Evolutionary conservation across 2,113 vertebrate species (phyloP).

Genomic region (Platanista minor): DNA sequence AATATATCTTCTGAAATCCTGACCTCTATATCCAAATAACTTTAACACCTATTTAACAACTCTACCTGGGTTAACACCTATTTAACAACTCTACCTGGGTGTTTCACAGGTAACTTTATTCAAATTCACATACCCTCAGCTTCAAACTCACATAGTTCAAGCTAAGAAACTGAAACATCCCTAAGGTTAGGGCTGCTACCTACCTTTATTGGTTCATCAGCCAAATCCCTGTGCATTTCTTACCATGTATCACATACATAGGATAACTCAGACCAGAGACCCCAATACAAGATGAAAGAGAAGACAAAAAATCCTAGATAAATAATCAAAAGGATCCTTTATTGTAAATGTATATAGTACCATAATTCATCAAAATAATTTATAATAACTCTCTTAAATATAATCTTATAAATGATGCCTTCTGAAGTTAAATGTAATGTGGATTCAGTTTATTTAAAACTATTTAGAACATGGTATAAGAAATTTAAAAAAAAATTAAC

Average conservation of each 20-base stretch:
- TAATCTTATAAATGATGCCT: conserved; percentile 45
- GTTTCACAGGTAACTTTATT: neutral
- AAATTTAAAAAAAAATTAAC: conserved; percentile 66
- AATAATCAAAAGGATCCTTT: conserved; percentile 73
- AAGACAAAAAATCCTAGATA: neutral
- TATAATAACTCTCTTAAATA: conserved; percentile 81
- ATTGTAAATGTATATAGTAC: conserved; percentile 75
- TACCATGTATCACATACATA: fast-evolving
- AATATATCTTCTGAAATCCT: neutral
- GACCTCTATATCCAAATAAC: neutral
- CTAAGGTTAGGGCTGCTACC: neutral
- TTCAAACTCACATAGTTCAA: neutral
- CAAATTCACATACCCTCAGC: neutral
- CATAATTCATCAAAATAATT: conserved; percentile 79
- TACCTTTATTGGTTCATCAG: neutral
- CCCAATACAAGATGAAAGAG: neutral
- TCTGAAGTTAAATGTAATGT: conserved; percentile 36
- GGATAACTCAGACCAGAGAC: neutral
- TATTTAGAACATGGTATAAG: conserved; percentile 45
- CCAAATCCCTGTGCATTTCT: neutral
- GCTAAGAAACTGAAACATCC: fast-evolving
- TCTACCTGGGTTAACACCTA: too few species aligned
- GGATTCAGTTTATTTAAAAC: conserved; percentile 32
- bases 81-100: too few species aligned
- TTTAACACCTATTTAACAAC: too few species aligned